Evolutionary conservation across 2,888 invertebrate species (phyloP).

Genomic region (Volucella inanis): DNA sequence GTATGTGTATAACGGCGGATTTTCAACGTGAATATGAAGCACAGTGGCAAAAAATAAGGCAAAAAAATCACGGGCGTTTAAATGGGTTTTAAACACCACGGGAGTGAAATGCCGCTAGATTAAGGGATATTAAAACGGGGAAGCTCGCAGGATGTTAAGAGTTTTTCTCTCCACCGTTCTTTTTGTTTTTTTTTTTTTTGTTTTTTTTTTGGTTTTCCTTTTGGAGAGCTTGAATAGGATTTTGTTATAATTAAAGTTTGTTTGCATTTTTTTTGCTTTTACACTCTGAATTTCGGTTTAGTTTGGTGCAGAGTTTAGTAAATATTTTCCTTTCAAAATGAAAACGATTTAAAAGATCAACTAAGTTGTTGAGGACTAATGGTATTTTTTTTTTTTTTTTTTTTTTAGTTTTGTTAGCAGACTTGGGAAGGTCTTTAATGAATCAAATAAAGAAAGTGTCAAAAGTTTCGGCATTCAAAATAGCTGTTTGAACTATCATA

Average conservation of each 20-base stretch:
- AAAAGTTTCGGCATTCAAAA: too few relatives aligned
- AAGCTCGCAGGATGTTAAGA: constrained; percentile 36
- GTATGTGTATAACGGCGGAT: constrained; percentile 50
- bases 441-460: too few relatives aligned
- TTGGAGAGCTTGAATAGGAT: constrained; percentile 22
- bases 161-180: not conserved
- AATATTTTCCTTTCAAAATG: constrained; percentile 64
- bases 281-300: constrained; percentile 17
- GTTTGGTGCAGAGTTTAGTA: constrained; percentile 34
- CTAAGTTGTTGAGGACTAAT: constrained; percentile 7
- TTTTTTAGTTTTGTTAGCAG: too few relatives aligned
- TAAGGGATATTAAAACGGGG: constrained; percentile 68
- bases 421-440: too few relatives aligned
- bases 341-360: constrained; percentile 44
- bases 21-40: constrained; percentile 50
- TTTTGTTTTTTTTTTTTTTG: constrained; percentile 29
- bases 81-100: constrained; percentile 66
- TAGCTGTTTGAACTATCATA: too few relatives aligned
- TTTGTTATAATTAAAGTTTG: constrained; percentile 54
- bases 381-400: not conserved
- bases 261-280: constrained; percentile 23
- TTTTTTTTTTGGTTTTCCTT: constrained; percentile 22
- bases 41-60: not conserved
- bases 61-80: constrained; percentile 57
- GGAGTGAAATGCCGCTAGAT: constrained; percentile 65